Conservation (phyloP, 1,140 invertebrate species). For the Atta texana region DNA sequence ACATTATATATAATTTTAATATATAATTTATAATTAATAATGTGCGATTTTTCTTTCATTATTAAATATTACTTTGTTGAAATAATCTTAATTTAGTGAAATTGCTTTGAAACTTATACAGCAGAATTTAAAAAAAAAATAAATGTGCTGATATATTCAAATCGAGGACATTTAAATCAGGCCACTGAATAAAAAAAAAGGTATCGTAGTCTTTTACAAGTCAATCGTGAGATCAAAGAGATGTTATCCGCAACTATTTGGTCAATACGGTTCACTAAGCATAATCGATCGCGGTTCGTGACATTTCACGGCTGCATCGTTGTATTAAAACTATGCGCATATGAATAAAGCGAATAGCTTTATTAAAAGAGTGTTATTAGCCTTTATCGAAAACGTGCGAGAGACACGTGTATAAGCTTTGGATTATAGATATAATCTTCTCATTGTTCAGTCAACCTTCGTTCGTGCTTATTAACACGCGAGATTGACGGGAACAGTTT, state of each 20-base stretch:
- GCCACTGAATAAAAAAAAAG: background rate
- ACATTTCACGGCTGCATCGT: conserved; percentile 36
- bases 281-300: background rate
- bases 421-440: conserved; percentile 40
- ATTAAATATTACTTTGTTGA: background rate
- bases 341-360: conserved; percentile 19
- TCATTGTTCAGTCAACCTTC: conserved; percentile 47
- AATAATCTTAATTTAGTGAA: background rate
- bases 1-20: background rate
- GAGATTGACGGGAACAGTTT: conserved; percentile 40
- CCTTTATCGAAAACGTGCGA: conserved; percentile 28
- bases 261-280: conserved; percentile 13
- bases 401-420: conserved; percentile 8
- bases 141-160: conserved; percentile 20
- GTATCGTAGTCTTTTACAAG: background rate
- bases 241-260: background rate
- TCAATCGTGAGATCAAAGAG: conserved; percentile 34
- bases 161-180: conserved; percentile 20
- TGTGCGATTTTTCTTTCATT: background rate
- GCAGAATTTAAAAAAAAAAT: background rate
- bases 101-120: background rate
- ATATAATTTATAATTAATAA: background rate
- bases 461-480: conserved; percentile 39
- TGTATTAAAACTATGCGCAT: conserved; percentile 1
- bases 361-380: conserved; percentile 24